These are phyloP conservation scores for Ormyrus thymus DNA, from an alignment of 2,888 invertebrate species.

Conservation along the genomic window DNA sequence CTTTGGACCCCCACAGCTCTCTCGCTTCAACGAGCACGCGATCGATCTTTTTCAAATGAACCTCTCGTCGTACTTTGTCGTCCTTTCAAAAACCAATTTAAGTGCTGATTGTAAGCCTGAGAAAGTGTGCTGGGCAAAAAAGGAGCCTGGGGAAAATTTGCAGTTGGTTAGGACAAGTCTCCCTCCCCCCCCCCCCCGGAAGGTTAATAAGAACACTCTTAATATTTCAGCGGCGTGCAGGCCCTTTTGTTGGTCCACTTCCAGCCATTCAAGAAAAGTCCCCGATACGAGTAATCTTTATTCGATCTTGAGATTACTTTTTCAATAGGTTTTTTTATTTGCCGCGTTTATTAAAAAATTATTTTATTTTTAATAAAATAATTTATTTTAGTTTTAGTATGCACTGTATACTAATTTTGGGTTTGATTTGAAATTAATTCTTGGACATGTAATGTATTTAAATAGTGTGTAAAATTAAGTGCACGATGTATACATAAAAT, in stretches of 20 bases:
- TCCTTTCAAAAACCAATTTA: constrained; percentile 54
- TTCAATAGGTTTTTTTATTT: constrained; percentile 4
- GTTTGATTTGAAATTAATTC: no score
- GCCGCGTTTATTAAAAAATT: neutral
- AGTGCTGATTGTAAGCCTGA: constrained; percentile 50
- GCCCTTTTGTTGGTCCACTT: constrained; percentile 13
- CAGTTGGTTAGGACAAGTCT: constrained; percentile 43
- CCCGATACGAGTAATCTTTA: constrained; percentile 19
- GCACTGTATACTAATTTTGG: no score
- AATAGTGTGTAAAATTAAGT: no score
- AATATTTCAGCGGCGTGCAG: constrained; percentile 20
- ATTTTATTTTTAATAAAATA: no score
- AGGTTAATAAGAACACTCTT: constrained; percentile 2
- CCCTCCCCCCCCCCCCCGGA: no score
- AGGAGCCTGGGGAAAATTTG: constrained; percentile 22
- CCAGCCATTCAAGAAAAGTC: neutral
- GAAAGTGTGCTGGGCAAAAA: constrained; percentile 1
- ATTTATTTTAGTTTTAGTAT: no score
- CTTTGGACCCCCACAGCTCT: neutral
- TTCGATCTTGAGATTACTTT: constrained; percentile 26
- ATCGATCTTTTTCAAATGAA: constrained; percentile 51
- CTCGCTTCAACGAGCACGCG: constrained; percentile 36
- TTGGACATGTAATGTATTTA: no score
- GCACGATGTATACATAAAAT: no score
- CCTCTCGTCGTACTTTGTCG: constrained; percentile 42